A percentile compares a stretch with the other conserved stretches of the same genome.
Evolutionary conservation across 2,797 vertebrate species (phyloP).

Genomic region (Halcyon badia): DNA sequence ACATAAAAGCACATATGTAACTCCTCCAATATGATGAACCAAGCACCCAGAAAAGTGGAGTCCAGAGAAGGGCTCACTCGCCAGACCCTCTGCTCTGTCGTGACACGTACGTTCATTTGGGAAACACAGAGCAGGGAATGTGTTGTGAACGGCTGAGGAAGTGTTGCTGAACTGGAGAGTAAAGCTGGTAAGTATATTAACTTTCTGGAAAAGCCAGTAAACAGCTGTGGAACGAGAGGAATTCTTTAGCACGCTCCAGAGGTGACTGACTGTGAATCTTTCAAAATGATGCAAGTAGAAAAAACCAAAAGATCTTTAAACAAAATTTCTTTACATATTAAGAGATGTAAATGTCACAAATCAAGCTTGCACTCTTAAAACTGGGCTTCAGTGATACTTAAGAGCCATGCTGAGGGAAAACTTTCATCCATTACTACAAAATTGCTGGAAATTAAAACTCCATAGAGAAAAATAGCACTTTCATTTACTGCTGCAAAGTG

Average conservation of each 20-base stretch:
- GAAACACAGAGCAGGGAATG: not conserved
- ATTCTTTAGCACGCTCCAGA: not conserved
- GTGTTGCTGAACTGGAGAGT: not conserved
- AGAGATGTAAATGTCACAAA: not conserved
- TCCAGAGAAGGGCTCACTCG: not conserved
- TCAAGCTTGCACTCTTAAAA: not conserved
- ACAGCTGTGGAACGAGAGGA: not conserved
- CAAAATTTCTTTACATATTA: not conserved
- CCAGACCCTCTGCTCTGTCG: not conserved
- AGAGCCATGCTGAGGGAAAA: not conserved
- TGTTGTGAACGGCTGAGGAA: not conserved
- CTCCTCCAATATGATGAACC: not conserved
- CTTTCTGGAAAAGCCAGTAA: not conserved
- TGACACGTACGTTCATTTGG: rapidly evolving
- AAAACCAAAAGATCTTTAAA: not conserved
- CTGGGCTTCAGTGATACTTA: not conserved
- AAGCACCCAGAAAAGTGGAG: not conserved
- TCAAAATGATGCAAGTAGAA: not conserved
- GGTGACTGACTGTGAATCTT: not conserved
- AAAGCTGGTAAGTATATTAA: not conserved
- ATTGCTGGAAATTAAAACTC: not conserved
- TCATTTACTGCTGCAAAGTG: not conserved
- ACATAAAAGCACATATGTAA: not conserved
- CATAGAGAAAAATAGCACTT: not conserved
- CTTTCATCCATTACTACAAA: not conserved